Evolutionary conservation across 2,888 invertebrate species (phyloP).

Genomic region (Notodonta dromedarius): DNA sequence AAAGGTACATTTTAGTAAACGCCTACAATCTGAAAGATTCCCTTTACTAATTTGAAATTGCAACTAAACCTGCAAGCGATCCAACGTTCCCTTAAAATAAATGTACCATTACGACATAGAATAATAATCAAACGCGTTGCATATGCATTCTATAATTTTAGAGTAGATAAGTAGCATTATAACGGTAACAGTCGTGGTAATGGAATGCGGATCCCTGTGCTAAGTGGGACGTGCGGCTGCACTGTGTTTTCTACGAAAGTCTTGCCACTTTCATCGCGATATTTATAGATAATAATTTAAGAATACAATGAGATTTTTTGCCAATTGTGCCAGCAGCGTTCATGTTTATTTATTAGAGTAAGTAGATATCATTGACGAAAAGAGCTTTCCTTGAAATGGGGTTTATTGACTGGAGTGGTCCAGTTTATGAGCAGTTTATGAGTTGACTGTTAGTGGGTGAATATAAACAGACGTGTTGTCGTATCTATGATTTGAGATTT

Average conservation of each 20-base stretch:
- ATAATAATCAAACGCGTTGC: conserved; percentile 12
- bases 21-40: too few relatives aligned
- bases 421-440: too few relatives aligned
- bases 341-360: conserved; percentile 10
- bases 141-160: too few relatives aligned
- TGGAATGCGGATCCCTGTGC: conserved; percentile 54
- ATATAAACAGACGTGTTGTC: too few relatives aligned
- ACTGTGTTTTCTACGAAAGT: conserved; percentile 49
- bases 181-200: conserved; percentile 22
- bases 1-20: too few relatives aligned
- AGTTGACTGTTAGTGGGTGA: too few relatives aligned
- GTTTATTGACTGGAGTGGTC: not conserved
- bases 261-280: conserved; percentile 28
- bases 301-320: conserved; percentile 55
- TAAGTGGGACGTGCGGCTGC: conserved; percentile 44
- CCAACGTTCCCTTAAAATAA: not conserved
- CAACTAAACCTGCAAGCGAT: too few relatives aligned
- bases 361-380: not conserved
- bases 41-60: too few relatives aligned
- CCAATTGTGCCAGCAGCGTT: conserved; percentile 51
- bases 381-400: conserved; percentile 12
- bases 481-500: too few relatives aligned
- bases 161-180: not conserved
- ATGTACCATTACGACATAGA: conserved; percentile 14
- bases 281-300: conserved; percentile 52